Evolutionary conservation across 2,113 vertebrate genomes (phyloP).

Genomic region (Manacus vitellinus): DNA sequence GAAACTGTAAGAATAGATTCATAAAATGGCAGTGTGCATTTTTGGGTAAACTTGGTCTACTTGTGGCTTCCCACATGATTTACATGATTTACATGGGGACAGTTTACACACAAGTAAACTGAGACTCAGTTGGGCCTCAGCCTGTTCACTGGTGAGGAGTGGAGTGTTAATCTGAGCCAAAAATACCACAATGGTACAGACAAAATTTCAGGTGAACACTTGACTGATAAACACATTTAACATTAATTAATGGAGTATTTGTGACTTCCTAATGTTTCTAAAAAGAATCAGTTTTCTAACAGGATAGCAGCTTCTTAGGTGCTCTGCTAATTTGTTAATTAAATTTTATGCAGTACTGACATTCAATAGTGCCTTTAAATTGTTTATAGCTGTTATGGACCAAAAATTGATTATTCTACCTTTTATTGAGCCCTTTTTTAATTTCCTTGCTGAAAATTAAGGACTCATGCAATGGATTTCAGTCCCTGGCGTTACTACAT

Average conservation of each 20-base stretch:
- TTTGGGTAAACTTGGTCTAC: neutral
- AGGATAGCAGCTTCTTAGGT: neutral
- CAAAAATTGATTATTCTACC: neutral
- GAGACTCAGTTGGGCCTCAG: neutral
- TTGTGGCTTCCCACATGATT: neutral
- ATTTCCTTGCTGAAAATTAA: neutral
- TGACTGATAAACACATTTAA: neutral
- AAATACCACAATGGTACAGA: neutral
- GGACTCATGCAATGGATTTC: neutral
- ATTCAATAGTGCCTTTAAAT: neutral
- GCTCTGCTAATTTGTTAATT: neutral
- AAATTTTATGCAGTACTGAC: neutral
- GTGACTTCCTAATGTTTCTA: neutral
- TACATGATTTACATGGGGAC: neutral
- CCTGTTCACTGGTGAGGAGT: neutral
- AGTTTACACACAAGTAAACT: neutral
- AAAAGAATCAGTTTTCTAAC: neutral
- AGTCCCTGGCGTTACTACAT: neutral
- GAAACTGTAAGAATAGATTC: neutral
- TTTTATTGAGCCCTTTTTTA: neutral
- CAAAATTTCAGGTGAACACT: neutral
- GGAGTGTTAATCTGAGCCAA: neutral
- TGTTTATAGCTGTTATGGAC: neutral
- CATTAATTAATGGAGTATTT: neutral
- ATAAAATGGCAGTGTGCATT: neutral